Evolutionary conservation across 92 coral and sea anemone species (phyloP), one percentile per base, ranked within the genome.

Genomic region (Montipora capitata): DNA sequence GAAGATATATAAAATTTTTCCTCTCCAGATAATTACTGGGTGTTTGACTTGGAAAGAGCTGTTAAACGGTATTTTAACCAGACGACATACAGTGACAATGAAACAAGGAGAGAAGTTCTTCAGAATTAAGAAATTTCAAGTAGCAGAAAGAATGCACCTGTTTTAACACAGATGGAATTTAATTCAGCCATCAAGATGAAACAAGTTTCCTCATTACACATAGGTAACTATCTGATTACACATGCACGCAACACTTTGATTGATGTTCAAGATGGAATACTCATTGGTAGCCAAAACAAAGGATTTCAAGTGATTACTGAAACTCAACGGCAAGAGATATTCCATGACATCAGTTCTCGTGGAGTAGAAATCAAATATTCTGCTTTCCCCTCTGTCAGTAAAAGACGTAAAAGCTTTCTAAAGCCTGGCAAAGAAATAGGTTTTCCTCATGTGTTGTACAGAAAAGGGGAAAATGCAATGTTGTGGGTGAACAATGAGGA

Each of bases 61-160:
- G 90, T 92, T 3, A 92, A 84, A 70, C 3, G 92, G n/a, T 92
- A 92, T 79, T 90, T 92, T 63, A 92, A 77, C 83, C 85, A 92
- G 80, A 70, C 74, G 52, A 92, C 90, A 15, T 92, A 72, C 84
- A 75, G 87, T 86, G 81, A 84, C 56, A 84, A 58, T 27, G 95
- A 92, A 85, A 58, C 51, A 66, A 84, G 92, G 79, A 79, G 95
- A 74, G 95, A 88, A 70, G 67, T 62, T 62, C 35, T 57, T 57
- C 62, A 57, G 62, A 57, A 57, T 57, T 57, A 2, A 57, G 78
- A 89, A 58, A 54, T 72, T 52, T 15, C 51, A 58, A 90, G 87
- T 40, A 79, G 85, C 42, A 27, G 76, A 54, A 73, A 59, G 27
- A 72, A 72, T 72, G 68, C 27, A 84, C 81, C 86, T 58, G 63